A percentile compares a stretch with the other conserved stretches of the same genome.
phyloP scores from a whole-genome alignment of 2,797 vertebrate genomes.

The Acipenser ruthenus region DNA sequence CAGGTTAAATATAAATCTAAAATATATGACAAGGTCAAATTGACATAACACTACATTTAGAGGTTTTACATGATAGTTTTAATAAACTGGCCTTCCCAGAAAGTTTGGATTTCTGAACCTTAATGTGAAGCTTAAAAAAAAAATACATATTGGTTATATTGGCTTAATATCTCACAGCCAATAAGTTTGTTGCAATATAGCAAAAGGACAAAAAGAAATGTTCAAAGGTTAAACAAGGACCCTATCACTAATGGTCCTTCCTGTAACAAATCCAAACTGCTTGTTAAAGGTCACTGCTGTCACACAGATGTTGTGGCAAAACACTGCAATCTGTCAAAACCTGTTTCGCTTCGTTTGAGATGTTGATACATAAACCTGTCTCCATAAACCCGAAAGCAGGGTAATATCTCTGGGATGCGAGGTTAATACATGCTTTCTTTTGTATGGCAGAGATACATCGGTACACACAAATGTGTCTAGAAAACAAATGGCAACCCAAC shows the following conservation, averaged over 20 bases:
- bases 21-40: too few relatives aligned
- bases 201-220: conserved; percentile 8
- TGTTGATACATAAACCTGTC: neutral
- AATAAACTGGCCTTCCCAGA: too few relatives aligned
- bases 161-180: neutral
- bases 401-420: too few relatives aligned
- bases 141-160: neutral
- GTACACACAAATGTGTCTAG: too few relatives aligned
- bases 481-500: too few relatives aligned
- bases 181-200: conserved; percentile 5
- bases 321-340: neutral
- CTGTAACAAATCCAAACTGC: conserved; percentile 3
- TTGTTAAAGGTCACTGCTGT: neutral
- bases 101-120: too few relatives aligned
- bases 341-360: neutral
- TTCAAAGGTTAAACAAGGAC: conserved; percentile 6
- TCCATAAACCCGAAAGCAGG: too few relatives aligned
- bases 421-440: too few relatives aligned
- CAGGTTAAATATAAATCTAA: too few relatives aligned
- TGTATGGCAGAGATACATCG: too few relatives aligned
- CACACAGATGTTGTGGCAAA: conserved; percentile 1
- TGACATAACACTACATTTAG: too few relatives aligned
- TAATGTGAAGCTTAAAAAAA: neutral
- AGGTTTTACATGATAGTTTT: too few relatives aligned
- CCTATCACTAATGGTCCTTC: neutral